Base-by-base conservation (phyloP, 2,797 vertebrate genomes). In the Pipistrellus pipistrellus region DNA sequence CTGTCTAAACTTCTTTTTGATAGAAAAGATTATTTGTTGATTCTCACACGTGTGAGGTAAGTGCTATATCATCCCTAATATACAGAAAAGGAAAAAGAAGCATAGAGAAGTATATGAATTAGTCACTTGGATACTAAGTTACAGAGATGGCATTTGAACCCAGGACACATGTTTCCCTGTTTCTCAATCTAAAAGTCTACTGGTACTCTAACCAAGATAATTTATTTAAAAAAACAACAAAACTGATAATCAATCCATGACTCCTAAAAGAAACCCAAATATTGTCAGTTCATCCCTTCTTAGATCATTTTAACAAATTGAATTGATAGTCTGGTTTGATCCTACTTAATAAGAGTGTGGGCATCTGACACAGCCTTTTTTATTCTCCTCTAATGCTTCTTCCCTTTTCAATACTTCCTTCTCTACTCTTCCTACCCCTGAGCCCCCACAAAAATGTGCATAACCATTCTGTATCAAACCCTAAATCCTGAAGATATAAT, bases 221-320 rank as follows among this genome's bases (percentile, higher is more conserved):
- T 72, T 94, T 66, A 38, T 30, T 44, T 9, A 59, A 35, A 68
- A 81, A 75, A 10, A 3, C 66, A 55, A 9, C 9, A 10, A 3
- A 76, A 11, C 25, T 83, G 38, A 20, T 23, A 8, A 71, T 38
- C 64, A 41, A 48, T 51, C 4, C 20, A 23, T 71, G 17, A 38
- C 59, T 2, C 13, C 41, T 59, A 35, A 80, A 93, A 68, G 73
- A 7, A 94, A 51, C 9, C 12, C 55, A 86, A 71, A 57, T n/a
- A 76, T 80, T n/a, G 1, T 46, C 12, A 48, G 25, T 4, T 92
- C 27, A 51, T 91, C 20, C 14, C 27, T 46, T 38, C 12, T 46
- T 72, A 85, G 23, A 83, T 57, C 20, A 78, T 48, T 44, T 90
- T 66, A 62, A 69, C 30, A 78, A 75, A 91, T 71, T 51, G 32